Evolutionary conservation across 2,113 vertebrate species (phyloP), one percentile per base, ranked within the genome.

Genomic region (Noturus placidus): DNA sequence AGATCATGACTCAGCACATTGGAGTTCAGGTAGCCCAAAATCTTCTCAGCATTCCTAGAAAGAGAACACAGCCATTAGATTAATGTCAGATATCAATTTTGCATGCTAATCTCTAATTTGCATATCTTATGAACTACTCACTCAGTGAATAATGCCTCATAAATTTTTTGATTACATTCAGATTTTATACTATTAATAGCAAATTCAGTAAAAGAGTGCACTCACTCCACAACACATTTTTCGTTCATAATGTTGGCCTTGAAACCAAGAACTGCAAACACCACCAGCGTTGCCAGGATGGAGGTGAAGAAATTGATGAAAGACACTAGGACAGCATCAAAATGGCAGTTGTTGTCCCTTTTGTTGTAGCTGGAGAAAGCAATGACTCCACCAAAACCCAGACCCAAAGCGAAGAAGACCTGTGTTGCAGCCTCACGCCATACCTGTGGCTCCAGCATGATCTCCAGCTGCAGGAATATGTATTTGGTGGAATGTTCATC

Each of bases 301-400:
- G 98, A 99, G 0, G 98, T 99, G 77, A 99, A 94, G 91, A 99
- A 99, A 93, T 99, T 99, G 92, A 99, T 99, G 92, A 97, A 88
- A 90, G 98, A 98, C 84, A 99, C 98, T 0, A 99, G 95, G 0
- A 96, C 94, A 0, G 98, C 98, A 0, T 99, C 98, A 0, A 99
- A 99, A 92, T 99, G 98, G 91, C 98, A 99, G 95, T 99, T 99
- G 94, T 99, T 99, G 94, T 99, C 97, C 76, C 97, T 96, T 90
- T 99, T 99, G 94, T 99, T 99, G 96, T 99, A 99, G 94, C 97
- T 99, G 92, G 98, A 99, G 94, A 99, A 99, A 81, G 98, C 98
- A 0, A 99, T 99, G 93, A 99, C 98, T 0, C 98, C 98, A 0
- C 98, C 98, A 0, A 99, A 99, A 52, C 98, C 98, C 84, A 99